Conservation (phyloP, 2,888 invertebrate species). For the Apotomis turbidana region DNA sequence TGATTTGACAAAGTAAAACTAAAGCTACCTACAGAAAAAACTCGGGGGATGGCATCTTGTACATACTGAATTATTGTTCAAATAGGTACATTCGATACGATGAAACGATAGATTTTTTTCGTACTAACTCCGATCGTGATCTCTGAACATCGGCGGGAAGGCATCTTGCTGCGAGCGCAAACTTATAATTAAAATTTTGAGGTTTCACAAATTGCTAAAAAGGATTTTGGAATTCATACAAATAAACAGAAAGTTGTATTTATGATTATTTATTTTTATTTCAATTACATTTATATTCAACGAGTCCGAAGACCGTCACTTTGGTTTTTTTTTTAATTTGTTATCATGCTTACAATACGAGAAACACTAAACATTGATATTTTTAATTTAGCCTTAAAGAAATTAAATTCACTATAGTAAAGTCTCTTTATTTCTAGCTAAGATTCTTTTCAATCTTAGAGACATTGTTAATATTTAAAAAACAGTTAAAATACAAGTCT, state of each 20-base stretch:
- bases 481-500: constrained; percentile 66
- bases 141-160: too few species aligned
- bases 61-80: too few species aligned
- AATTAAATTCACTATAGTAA: constrained; percentile 62
- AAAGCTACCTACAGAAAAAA: too few species aligned
- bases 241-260: constrained; percentile 47
- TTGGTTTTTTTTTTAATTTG: constrained; percentile 50
- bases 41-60: too few species aligned
- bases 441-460: constrained; percentile 48
- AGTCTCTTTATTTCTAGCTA: constrained; percentile 69
- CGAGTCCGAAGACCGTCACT: constrained; percentile 48
- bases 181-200: too few species aligned
- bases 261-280: constrained; percentile 75
- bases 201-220: neutral
- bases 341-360: constrained; percentile 46
- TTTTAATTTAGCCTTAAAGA: constrained; percentile 59
- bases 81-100: too few species aligned
- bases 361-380: constrained; percentile 63
- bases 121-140: too few species aligned
- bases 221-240: neutral
- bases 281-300: constrained; percentile 67
- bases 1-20: too few species aligned
- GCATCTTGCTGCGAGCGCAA: too few species aligned
- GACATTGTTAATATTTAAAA: constrained; percentile 59
- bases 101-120: too few species aligned